Evolutionary conservation across 2,888 invertebrate species (phyloP).

Genomic region (Cheilosia pagana): DNA sequence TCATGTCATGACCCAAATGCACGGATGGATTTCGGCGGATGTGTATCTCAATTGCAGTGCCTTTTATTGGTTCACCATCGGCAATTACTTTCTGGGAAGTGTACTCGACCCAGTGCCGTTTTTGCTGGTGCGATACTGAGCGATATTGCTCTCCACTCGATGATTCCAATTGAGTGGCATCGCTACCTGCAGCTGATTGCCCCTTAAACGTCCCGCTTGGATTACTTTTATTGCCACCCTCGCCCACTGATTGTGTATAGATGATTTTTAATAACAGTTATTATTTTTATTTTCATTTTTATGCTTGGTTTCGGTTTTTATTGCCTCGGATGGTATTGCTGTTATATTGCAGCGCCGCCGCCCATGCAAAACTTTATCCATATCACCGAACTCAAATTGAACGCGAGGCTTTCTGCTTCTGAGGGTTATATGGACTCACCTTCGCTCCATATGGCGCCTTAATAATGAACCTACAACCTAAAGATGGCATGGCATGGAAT

Average conservation of each 20-base stretch:
- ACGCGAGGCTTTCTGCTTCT: neutral
- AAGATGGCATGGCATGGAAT: slow-evolving; percentile 21
- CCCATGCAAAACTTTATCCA: slow-evolving; percentile 27
- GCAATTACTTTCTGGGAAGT: neutral
- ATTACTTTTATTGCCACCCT: slow-evolving; percentile 29
- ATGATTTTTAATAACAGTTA: slow-evolving; percentile 49
- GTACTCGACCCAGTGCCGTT: neutral
- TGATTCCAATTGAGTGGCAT: slow-evolving; percentile 13
- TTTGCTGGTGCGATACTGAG: neutral
- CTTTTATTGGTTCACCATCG: too few species aligned
- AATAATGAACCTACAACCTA: slow-evolving; percentile 19
- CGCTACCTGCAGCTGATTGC: slow-evolving; percentile 46
- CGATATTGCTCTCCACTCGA: slow-evolving; percentile 23
- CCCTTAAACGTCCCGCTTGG: slow-evolving; percentile 45
- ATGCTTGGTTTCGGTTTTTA: slow-evolving; percentile 7
- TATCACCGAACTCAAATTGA: neutral
- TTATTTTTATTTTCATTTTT: slow-evolving; percentile 40
- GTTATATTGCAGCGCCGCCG: neutral
- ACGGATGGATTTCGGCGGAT: too few species aligned
- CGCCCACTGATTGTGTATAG: slow-evolving; percentile 34
- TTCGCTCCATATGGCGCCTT: slow-evolving; percentile 6
- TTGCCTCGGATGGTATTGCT: neutral
- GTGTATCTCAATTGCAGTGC: neutral
- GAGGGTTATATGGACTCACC: slow-evolving; percentile 9
- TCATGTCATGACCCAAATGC: too few species aligned